These are phyloP conservation scores for Bos indicus DNA, from an alignment of 2,113 vertebrate species.

Conservation along the genomic window DNA sequence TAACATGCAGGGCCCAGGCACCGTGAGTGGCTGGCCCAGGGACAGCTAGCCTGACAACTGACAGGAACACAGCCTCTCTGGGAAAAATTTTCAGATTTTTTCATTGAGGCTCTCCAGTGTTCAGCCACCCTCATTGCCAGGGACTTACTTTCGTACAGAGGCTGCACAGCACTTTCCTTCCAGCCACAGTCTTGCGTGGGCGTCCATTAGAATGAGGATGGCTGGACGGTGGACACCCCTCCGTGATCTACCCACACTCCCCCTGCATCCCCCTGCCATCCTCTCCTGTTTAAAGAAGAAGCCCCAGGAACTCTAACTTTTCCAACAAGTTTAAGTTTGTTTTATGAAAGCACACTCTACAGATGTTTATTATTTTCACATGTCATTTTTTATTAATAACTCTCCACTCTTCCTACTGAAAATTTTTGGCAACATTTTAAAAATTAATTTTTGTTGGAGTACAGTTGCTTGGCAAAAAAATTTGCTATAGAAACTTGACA, in stretches of 20 bases:
- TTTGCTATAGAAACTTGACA: neutral
- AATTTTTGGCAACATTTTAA: neutral
- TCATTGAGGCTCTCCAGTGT: neutral
- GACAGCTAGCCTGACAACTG: fast-evolving
- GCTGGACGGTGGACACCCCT: neutral
- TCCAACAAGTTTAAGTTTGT: neutral
- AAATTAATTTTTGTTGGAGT: neutral
- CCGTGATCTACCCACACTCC: neutral
- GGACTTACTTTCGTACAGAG: too few relatives aligned
- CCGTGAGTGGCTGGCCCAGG: fast-evolving
- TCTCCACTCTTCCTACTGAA: neutral
- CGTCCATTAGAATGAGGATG: neutral
- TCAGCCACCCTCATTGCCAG: too few relatives aligned
- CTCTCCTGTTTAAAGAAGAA: neutral
- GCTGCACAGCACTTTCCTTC: neutral
- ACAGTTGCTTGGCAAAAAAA: neutral
- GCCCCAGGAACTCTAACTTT: neutral
- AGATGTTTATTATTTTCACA: neutral
- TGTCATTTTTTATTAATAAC: neutral
- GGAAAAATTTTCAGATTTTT: neutral
- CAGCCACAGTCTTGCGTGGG: too few relatives aligned
- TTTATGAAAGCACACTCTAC: neutral
- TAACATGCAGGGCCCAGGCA: too few relatives aligned
- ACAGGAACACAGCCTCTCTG: neutral
- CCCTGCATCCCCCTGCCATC: fast-evolving